Base-by-base conservation (phyloP, 2,888 invertebrate species). In the Perizoma affinitatum region DNA sequence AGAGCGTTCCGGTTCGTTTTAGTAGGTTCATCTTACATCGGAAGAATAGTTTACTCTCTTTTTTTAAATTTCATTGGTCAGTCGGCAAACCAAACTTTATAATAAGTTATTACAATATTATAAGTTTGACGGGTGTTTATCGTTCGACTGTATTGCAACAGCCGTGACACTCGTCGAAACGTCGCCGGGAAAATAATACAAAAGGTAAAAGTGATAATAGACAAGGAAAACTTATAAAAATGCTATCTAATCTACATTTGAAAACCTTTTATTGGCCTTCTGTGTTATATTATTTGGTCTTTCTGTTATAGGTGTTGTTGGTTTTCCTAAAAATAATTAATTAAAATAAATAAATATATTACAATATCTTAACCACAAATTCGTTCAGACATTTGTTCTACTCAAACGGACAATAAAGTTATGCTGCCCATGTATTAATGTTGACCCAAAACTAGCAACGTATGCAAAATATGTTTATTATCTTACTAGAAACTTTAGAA, bases 381-480 rank as follows among this genome's bases (percentile, higher is more conserved):
- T 22, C 22, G 7, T 10, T n/a, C n/a, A 4, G 6, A 44, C 22
- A 22, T 44, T 44, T 44, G 44, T 44, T 44, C 11, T 11, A 5
- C 11, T 44, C 11, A 40, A 54, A 55, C 51, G 35, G 33, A 41
- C 47, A 40, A 38, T 51, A 51, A 45, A 38, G 7, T 44, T 51
- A 53, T 58, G 48, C 61, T 34, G 44, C 33, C 56, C 56, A 35
- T 58, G 50, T 62, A 58, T 60, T 54, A 57, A 59, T 48, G 54
- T 55, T 44, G 41, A 44, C 35, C 38, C 38, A 54, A 51, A 51
- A 54, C 35, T 35, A 43, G 53, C 22, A 10, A 55, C 43, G 50
- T 47, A 63, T 59, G 58, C 55, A 49, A 55, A 59, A 51, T 63
- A 55, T 46, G 44, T 44, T 46, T 52, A 55, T 56, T 49, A 59